Evolutionary conservation across 2,797 vertebrate genomes (phyloP).

Genomic region (Liparis tanakae): DNA sequence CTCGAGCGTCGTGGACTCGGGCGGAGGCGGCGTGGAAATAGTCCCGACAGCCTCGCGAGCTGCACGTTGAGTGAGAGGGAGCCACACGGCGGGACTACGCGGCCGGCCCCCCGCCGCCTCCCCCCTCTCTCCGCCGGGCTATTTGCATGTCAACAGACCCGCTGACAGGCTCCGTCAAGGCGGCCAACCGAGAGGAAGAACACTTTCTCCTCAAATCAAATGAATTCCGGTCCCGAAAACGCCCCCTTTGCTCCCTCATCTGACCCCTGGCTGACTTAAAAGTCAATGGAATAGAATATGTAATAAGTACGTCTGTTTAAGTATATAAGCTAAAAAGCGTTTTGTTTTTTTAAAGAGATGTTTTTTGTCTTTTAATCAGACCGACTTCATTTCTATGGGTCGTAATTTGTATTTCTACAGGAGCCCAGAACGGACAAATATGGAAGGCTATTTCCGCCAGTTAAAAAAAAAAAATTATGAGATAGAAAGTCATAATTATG

Average conservation of each 20-base stretch:
- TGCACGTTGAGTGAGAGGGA: not conserved
- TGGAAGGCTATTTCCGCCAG: too few species aligned
- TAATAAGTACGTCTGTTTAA: not conserved
- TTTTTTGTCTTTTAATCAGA: too few species aligned
- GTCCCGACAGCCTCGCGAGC: not conserved
- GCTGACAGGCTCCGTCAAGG: conserved; percentile 7
- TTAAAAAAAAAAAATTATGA: too few species aligned
- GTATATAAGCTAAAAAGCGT: too few species aligned
- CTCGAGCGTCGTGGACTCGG: not conserved
- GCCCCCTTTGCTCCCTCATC: too few species aligned
- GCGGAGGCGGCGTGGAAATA: not conserved
- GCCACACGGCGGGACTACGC: not conserved
- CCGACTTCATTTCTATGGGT: too few species aligned
- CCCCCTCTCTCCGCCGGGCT: not conserved
- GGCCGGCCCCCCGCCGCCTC: not conserved
- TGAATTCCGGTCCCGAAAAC: not conserved
- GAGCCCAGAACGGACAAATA: too few species aligned
- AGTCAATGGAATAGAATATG: not conserved
- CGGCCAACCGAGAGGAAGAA: not conserved
- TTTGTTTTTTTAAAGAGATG: too few species aligned
- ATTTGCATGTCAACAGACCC: conserved; percentile 31
- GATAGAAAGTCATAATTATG: too few species aligned
- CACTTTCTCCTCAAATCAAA: not conserved
- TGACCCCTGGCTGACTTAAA: not conserved
- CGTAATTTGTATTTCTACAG: too few species aligned